A percentile compares a stretch with the other conserved stretches of the same genome.
These are phyloP conservation scores for Polypterus senegalus DNA, from an alignment of 2,113 vertebrate species.

Conservation along the genomic window DNA sequence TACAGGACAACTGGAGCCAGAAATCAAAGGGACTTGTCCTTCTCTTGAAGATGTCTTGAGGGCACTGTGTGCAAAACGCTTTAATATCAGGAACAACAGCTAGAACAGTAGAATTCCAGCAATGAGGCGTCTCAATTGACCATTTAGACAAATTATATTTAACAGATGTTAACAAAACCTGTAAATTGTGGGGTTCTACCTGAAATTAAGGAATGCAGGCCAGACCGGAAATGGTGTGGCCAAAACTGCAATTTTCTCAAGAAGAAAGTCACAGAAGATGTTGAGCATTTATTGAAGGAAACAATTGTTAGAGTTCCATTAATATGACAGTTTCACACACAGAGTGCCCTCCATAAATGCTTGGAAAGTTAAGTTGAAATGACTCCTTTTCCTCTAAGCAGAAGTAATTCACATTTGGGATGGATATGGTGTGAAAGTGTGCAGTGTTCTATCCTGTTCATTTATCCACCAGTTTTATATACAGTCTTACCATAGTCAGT, in stretches of 20 bases:
- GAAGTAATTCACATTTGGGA: too few relatives aligned
- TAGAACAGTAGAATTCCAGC: slow-evolving; percentile 23
- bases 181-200: slow-evolving; percentile 45
- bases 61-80: slow-evolving; percentile 1
- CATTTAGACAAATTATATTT: slow-evolving; percentile 48
- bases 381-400: neutral
- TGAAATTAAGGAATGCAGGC: slow-evolving; percentile 4
- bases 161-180: slow-evolving; percentile 39
- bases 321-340: slow-evolving; percentile 15
- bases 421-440: too few relatives aligned
- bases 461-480: too few relatives aligned
- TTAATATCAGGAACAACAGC: slow-evolving; percentile 20
- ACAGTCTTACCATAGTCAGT: too few relatives aligned
- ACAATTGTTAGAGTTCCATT: slow-evolving; percentile 27
- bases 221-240: slow-evolving; percentile 35
- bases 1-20: too few relatives aligned
- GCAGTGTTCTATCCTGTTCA: too few relatives aligned
- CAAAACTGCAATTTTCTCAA: slow-evolving; percentile 43
- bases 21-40: too few relatives aligned
- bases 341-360: neutral
- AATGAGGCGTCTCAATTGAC: slow-evolving; percentile 37
- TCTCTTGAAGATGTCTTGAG: too few relatives aligned
- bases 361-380: neutral
- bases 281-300: slow-evolving; percentile 42
- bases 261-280: slow-evolving; percentile 43